phyloP scores from a whole-genome alignment of 2,888 invertebrate species.

The Microctonus aethiopoides region DNA sequence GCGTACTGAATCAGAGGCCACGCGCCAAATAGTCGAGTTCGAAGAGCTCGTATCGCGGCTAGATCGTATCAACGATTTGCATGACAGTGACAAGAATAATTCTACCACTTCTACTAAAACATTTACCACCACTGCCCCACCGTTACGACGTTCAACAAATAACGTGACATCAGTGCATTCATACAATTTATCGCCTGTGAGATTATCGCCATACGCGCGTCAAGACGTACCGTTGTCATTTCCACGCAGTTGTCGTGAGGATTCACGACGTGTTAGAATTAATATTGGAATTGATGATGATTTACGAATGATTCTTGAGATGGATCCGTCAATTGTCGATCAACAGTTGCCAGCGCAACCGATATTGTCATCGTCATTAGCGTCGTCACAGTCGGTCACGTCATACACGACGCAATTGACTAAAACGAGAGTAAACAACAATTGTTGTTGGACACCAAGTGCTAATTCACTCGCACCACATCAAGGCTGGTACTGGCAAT shows the following conservation, averaged over 20 bases:
- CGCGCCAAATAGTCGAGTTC: conserved; percentile 65
- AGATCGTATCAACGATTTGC: conserved; percentile 60
- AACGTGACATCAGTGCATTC: conserved; percentile 7
- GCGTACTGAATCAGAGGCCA: conserved; percentile 56
- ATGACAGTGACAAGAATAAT: conserved; percentile 21
- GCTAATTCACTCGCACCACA: neutral
- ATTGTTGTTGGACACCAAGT: neutral
- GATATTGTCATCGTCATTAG: conserved; percentile 29
- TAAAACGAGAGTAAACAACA: neutral
- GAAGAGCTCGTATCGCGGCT: conserved; percentile 64
- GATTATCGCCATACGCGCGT: conserved; percentile 1
- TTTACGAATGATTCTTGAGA: conserved; percentile 72
- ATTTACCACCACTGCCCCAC: neutral
- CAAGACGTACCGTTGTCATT: conserved; percentile 24
- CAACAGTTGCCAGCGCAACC: conserved; percentile 48
- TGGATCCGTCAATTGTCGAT: conserved; percentile 74
- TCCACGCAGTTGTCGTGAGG: conserved; percentile 25
- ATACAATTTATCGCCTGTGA: conserved; percentile 24
- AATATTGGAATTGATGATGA: conserved; percentile 73
- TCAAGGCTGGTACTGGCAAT: conserved; percentile 2
- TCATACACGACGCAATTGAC: neutral
- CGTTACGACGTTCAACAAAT: conserved; percentile 28
- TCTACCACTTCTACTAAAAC: neutral
- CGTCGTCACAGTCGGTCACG: conserved; percentile 32
- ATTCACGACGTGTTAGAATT: conserved; percentile 65